Conservation (phyloP, 2,797 vertebrate species). For the Sebastes paucispinis region DNA sequence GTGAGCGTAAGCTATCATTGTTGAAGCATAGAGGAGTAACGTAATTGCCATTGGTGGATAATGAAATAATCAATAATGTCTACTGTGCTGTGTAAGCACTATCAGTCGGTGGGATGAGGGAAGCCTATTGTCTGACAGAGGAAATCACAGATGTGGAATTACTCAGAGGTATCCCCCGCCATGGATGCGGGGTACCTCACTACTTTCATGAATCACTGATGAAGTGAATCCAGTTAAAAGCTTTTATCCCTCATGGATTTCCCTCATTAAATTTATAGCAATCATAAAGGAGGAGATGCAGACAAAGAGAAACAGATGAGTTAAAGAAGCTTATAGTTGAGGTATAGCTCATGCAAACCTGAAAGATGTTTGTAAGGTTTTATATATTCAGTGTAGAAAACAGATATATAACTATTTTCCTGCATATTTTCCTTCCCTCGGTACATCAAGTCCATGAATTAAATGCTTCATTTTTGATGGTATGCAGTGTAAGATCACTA, state of each 20-base stretch:
- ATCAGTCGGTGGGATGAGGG: conserved; percentile 5
- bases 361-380: background rate
- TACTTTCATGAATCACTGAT: conserved; percentile 48
- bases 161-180: background rate
- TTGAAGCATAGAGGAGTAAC: conserved; percentile 7
- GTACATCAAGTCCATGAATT: background rate
- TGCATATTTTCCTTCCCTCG: background rate
- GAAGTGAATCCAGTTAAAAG: conserved; percentile 43
- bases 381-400: background rate
- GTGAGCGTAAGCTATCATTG: background rate
- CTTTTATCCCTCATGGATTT: conserved; percentile 40
- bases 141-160: conserved; percentile 24
- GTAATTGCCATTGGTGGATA: conserved; percentile 34
- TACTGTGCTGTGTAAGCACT: conserved; percentile 38
- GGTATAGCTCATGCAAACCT: background rate
- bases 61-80: conserved; percentile 61
- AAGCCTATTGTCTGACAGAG: conserved; percentile 8
- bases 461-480: background rate
- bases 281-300: background rate
- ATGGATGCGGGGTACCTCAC: background rate
- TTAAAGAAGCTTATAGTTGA: background rate
- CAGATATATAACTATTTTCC: background rate
- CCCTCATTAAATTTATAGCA: conserved; percentile 34
- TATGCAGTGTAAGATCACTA: background rate
- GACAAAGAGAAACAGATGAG: conserved; percentile 4